Percentiles rank a stretch among this genome's conserved stretches.
phyloP scores from a whole-genome alignment of 2,888 invertebrate genomes.

The Hemaris fuciformis region DNA sequence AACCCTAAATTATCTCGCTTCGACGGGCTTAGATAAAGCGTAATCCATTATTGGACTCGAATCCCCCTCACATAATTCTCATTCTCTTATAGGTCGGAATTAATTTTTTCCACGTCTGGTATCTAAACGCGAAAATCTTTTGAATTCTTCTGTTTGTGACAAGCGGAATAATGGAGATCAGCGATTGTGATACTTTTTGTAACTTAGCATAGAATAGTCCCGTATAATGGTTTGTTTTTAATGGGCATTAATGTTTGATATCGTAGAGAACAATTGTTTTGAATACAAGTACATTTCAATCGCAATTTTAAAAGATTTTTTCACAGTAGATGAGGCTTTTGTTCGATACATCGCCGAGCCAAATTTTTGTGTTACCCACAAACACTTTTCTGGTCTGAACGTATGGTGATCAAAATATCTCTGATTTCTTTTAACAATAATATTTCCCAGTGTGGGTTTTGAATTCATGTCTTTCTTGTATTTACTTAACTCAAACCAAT shows the following conservation, averaged over 20 bases:
- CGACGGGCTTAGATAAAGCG: constrained; percentile 55
- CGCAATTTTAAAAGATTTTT: too few relatives aligned
- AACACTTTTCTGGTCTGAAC: too few relatives aligned
- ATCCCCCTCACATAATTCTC: not conserved
- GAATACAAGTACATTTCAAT: too few relatives aligned
- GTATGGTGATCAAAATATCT: too few relatives aligned
- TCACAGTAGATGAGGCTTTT: too few relatives aligned
- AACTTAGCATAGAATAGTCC: not conserved
- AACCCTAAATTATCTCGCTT: constrained; percentile 52
- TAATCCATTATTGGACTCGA: constrained; percentile 44
- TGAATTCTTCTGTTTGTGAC: not conserved
- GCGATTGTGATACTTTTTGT: not conserved
- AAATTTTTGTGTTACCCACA: too few relatives aligned
- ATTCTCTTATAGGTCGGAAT: constrained; percentile 1
- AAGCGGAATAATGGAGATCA: not conserved
- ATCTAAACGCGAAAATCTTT: not conserved
- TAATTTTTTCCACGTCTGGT: not conserved
- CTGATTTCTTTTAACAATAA: too few relatives aligned
- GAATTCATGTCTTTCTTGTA: too few relatives aligned
- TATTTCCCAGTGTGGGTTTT: too few relatives aligned
- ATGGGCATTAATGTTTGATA: not conserved
- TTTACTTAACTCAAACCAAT: too few relatives aligned
- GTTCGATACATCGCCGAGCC: too few relatives aligned
- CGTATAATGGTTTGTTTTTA: not conserved
- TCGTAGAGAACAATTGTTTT: too few relatives aligned